These are phyloP conservation scores for Myotis yumanensis DNA, from an alignment of 2,113 vertebrate species.

Conservation along the genomic window DNA sequence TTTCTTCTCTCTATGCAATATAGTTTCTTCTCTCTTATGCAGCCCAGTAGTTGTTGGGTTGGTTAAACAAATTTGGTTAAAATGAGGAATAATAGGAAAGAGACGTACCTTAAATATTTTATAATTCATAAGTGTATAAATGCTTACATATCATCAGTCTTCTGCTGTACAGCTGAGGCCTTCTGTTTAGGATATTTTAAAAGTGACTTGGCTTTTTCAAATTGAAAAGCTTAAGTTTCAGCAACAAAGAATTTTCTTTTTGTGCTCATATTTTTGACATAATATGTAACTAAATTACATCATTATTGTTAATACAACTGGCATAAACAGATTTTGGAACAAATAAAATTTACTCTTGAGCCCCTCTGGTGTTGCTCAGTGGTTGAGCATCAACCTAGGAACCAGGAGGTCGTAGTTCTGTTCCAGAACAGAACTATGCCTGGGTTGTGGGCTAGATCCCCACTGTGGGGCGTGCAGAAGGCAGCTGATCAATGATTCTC, in stretches of 20 bases:
- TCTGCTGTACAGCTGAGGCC: neutral
- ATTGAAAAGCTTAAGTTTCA: neutral
- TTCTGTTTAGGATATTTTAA: constrained; percentile 1
- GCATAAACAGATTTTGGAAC: constrained; percentile 15
- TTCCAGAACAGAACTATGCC: too few relatives aligned
- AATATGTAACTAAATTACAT: constrained; percentile 25
- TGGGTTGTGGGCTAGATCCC: too few relatives aligned
- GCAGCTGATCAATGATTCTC: too few relatives aligned
- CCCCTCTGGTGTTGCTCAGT: too few relatives aligned
- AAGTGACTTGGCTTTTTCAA: neutral
- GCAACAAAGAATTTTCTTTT: constrained; percentile 36
- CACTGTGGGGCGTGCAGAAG: too few relatives aligned
- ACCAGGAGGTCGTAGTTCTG: too few relatives aligned
- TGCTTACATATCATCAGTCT: neutral
- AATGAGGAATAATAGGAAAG: neutral
- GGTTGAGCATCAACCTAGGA: too few relatives aligned
- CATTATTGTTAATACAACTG: constrained; percentile 6
- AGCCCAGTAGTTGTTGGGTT: neutral
- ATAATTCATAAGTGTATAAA: neutral
- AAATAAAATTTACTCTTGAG: neutral
- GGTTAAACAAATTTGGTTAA: neutral
- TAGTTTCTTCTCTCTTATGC: neutral
- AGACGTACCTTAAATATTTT: constrained; percentile 30
- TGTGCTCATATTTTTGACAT: constrained; percentile 26
- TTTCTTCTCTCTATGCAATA: neutral